These are phyloP conservation scores for Xenopus borealis DNA, from an alignment of 2,113 vertebrate species.

Conservation along the genomic window DNA sequence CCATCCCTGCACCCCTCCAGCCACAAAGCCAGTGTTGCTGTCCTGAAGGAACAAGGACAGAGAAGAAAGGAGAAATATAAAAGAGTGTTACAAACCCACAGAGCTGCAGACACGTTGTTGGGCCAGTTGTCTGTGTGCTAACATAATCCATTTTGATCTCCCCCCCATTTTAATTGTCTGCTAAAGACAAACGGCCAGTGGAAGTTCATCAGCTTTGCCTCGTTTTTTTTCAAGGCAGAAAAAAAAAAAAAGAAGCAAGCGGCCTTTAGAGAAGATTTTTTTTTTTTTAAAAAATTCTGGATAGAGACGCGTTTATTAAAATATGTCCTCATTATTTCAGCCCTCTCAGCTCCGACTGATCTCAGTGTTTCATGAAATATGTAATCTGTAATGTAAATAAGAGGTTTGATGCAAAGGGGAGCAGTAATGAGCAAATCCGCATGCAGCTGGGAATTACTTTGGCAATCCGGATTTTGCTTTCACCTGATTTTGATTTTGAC, in stretches of 20 bases:
- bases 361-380: conserved; percentile 81
- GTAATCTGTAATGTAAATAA: conserved; percentile 98
- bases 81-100: conserved; percentile 80
- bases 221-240: conserved; percentile 71
- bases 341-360: conserved; percentile 79
- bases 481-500: conserved; percentile 72
- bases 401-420: conserved; percentile 80
- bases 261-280: conserved; percentile 71
- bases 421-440: conserved; percentile 81
- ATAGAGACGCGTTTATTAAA: conserved; percentile 75
- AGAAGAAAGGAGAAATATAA: conserved; percentile 70
- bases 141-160: conserved; percentile 89
- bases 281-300: conserved; percentile 74
- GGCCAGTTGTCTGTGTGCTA: conserved; percentile 84
- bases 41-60: conserved; percentile 80
- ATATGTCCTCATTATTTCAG: conserved; percentile 88
- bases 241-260: conserved; percentile 58
- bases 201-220: conserved; percentile 82
- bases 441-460: conserved; percentile 80
- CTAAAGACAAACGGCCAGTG: conserved; percentile 77
- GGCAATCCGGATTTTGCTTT: conserved; percentile 69
- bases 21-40: conserved; percentile 70
- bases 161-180: conserved; percentile 85
- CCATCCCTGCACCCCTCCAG: conserved; percentile 83
- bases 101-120: conserved; percentile 81